phyloP scores from a whole-genome alignment of 2,888 invertebrate species.

The Plusia festucae region DNA sequence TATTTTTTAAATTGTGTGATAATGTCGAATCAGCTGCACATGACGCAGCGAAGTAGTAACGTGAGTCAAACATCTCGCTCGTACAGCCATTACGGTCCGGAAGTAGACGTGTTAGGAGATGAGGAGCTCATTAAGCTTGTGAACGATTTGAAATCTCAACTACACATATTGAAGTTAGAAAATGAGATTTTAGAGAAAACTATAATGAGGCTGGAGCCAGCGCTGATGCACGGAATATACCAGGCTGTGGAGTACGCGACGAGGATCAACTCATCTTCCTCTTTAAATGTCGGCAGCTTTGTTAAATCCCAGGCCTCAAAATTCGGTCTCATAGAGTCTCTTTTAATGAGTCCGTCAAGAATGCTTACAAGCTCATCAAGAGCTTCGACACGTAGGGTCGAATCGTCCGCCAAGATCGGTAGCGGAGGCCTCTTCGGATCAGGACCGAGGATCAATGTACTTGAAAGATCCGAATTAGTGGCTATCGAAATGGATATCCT shows the following conservation, averaged over 20 bases:
- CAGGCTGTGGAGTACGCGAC: conserved; percentile 80
- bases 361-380: conserved; percentile 68
- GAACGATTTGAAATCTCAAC: conserved; percentile 71
- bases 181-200: conserved; percentile 87
- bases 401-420: conserved; percentile 77
- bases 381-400: conserved; percentile 73
- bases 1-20: conserved; percentile 6
- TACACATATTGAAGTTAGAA: conserved; percentile 78
- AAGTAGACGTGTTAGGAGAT: conserved; percentile 74
- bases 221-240: conserved; percentile 82
- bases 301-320: conserved; percentile 73
- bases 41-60: conserved; percentile 62
- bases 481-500: conserved; percentile 85
- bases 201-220: conserved; percentile 82
- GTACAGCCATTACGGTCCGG: conserved; percentile 62
- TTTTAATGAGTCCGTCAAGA: conserved; percentile 68
- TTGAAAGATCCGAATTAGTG: conserved; percentile 86
- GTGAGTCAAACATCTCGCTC: conserved; percentile 76
- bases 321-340: conserved; percentile 66
- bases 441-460: conserved; percentile 84
- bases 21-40: conserved; percentile 38
- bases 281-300: conserved; percentile 70
- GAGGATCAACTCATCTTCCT: conserved; percentile 71
- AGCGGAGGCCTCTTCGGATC: conserved; percentile 74
- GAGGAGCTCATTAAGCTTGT: conserved; percentile 76